These are phyloP conservation scores for Apteryx mantelli DNA, from an alignment of 2,113 vertebrate species.

Conservation along the genomic window DNA sequence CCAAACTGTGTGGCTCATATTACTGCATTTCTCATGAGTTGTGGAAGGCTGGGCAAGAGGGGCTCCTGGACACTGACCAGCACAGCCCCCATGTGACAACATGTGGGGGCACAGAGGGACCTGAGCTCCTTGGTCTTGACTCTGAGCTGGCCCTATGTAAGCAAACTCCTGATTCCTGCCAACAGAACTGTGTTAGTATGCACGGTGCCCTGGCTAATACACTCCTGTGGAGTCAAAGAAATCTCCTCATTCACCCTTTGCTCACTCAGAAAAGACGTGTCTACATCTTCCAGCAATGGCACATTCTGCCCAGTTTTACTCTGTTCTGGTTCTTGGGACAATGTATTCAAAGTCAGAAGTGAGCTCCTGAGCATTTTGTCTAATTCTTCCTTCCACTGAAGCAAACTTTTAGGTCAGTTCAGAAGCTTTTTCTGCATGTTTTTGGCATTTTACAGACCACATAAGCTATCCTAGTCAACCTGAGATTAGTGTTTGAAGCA, in stretches of 20 bases:
- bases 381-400: background rate
- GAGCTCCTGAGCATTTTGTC: background rate
- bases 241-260: background rate
- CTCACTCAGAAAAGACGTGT: background rate
- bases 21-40: background rate
- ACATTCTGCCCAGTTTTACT: background rate
- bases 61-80: too few relatives aligned
- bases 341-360: fast-evolving
- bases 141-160: background rate
- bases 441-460: background rate
- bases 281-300: background rate
- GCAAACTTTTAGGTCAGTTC: background rate
- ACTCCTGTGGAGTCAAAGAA: background rate
- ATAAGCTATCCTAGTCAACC: fast-evolving
- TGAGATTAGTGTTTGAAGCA: background rate
- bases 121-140: background rate
- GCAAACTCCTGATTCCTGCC: background rate
- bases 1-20: background rate
- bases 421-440: background rate
- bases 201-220: background rate
- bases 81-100: background rate
- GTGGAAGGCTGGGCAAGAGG: background rate
- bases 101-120: background rate
- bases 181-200: background rate
- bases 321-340: background rate